Evolutionary conservation across 2,797 vertebrate species (phyloP).

Genomic region (Molossus molossus): DNA sequence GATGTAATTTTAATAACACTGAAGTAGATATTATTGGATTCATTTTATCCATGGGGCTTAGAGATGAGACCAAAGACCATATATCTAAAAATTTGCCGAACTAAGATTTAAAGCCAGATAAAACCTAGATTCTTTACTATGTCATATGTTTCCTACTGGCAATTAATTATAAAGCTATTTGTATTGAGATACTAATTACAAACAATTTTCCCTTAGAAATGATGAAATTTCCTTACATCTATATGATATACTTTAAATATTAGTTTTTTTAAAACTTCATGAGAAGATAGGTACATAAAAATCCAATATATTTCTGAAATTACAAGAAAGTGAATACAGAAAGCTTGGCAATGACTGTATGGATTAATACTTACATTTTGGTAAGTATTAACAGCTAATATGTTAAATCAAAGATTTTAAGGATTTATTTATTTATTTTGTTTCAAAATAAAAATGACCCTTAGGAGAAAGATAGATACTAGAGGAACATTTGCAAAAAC

Average conservation of each 20-base stretch:
- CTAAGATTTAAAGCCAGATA: slow-evolving; percentile 54
- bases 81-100: not conserved
- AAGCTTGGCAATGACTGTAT: not conserved
- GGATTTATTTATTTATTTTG: not conserved
- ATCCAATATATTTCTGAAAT: slow-evolving; percentile 27
- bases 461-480: not conserved
- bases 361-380: not conserved
- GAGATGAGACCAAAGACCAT: not conserved
- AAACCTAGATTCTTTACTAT: not conserved
- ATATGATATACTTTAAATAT: not conserved
- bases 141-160: not conserved
- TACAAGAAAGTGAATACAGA: slow-evolving; percentile 10
- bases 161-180: slow-evolving; percentile 49
- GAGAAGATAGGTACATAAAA: slow-evolving; percentile 32
- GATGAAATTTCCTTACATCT: not conserved
- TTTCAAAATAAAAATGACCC: not conserved
- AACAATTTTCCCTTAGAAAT: slow-evolving; percentile 39
- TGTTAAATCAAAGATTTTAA: not conserved
- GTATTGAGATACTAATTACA: not conserved
- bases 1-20: not conserved
- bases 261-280: slow-evolving; percentile 9
- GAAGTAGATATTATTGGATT: not conserved
- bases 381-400: not conserved
- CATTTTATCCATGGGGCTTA: not conserved
- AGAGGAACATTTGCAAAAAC: slow-evolving; percentile 15